phyloP scores from a whole-genome alignment of 1,140 invertebrate genomes.

The Oscheius sp. region DNA sequence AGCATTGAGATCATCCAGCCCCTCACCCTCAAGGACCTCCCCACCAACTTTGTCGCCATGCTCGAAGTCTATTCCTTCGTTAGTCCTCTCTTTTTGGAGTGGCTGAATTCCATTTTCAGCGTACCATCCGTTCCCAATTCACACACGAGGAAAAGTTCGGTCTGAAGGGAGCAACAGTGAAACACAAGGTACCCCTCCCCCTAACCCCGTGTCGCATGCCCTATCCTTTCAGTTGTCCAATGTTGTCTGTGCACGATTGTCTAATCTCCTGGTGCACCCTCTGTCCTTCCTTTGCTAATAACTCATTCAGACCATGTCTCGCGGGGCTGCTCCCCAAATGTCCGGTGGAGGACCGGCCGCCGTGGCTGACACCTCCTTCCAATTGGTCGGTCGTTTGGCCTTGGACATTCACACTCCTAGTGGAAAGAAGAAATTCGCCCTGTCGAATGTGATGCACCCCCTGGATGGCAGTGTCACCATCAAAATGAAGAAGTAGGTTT shows the following conservation, averaged over 20 bases:
- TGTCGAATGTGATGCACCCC: slow-evolving; percentile 14
- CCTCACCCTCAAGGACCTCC: neutral
- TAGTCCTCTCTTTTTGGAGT: neutral
- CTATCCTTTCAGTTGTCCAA: too few species aligned
- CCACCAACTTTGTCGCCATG: slow-evolving; percentile 3
- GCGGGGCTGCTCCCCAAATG: neutral
- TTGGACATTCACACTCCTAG: slow-evolving; percentile 18
- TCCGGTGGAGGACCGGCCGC: neutral
- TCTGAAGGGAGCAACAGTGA: slow-evolving; percentile 16
- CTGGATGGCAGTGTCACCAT: slow-evolving; percentile 14
- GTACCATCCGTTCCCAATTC: neutral
- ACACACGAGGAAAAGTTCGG: slow-evolving; percentile 26
- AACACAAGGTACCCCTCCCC: neutral
- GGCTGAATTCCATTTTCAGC: slow-evolving; percentile 6
- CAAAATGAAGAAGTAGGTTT: slow-evolving; percentile 20
- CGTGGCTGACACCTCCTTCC: slow-evolving; percentile 17
- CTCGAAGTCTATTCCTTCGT: neutral
- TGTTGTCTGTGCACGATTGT: too few species aligned
- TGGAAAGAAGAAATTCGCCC: slow-evolving; percentile 5
- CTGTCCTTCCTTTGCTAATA: too few species aligned
- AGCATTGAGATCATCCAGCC: neutral
- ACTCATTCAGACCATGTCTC: too few species aligned
- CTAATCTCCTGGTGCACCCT: too few species aligned
- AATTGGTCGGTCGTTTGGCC: slow-evolving; percentile 21
- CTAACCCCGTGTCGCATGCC: too few species aligned